Conservation (phyloP, 2,888 invertebrate genomes). For the Trichopoda pennipes region DNA sequence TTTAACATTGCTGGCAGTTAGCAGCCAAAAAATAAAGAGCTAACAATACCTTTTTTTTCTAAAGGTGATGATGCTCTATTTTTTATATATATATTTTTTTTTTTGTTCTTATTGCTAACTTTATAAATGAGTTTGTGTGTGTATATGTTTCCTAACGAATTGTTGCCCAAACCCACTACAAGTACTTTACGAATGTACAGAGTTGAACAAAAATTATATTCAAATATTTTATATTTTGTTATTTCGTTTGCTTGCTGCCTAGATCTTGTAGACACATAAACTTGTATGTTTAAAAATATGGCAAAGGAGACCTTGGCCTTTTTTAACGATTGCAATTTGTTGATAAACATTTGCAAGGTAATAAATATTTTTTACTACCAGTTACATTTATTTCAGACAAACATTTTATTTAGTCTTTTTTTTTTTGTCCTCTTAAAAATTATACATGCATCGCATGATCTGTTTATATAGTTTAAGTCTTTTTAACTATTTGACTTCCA, state of each 20-base stretch:
- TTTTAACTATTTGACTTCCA: constrained; percentile 11
- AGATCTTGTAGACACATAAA: constrained; percentile 30
- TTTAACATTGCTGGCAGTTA: constrained; percentile 4
- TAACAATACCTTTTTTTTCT: constrained; percentile 36
- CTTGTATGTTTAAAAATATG: constrained; percentile 14
- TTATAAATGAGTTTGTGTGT: background rate
- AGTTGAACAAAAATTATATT: constrained; percentile 10
- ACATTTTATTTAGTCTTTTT: background rate
- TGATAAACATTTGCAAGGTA: constrained; percentile 79
- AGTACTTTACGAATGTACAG: constrained; percentile 44
- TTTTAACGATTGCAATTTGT: constrained; percentile 78
- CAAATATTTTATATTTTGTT: constrained; percentile 56
- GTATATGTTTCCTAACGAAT: constrained; percentile 44
- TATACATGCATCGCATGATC: constrained; percentile 14
- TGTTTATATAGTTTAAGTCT: constrained; percentile 3
- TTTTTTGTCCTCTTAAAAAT: constrained; percentile 15
- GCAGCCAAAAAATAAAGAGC: constrained; percentile 6
- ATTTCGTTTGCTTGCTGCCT: constrained; percentile 53
- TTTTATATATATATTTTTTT: background rate
- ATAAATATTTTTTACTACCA: constrained; percentile 73
- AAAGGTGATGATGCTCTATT: constrained; percentile 63
- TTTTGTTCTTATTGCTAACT: background rate
- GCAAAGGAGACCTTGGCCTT: constrained; percentile 70
- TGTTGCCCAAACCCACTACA: constrained; percentile 54
- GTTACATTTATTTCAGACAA: constrained; percentile 58